A percentile compares a stretch with the other conserved stretches of the same genome.
Conservation (phyloP, 2,888 invertebrate species). For the Vesta saturnalis region DNA sequence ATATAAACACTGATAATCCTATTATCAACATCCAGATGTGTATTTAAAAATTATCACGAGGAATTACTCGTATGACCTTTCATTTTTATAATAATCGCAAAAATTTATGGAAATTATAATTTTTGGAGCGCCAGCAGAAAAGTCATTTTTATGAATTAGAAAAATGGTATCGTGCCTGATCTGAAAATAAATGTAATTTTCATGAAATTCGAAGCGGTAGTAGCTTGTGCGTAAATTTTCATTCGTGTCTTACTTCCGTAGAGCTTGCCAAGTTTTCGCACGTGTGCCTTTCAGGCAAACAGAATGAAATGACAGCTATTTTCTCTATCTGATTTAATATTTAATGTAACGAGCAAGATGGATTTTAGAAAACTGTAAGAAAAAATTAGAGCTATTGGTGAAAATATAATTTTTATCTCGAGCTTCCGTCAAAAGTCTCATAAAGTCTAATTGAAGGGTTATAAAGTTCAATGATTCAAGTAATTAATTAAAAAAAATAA, state of each 20-base stretch:
- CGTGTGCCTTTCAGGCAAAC: constrained; percentile 41
- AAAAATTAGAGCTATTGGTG: no score
- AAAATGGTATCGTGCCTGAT: background rate
- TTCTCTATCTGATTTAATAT: constrained; percentile 41
- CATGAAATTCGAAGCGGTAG: constrained; percentile 22
- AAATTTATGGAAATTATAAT: no score
- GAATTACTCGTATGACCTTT: constrained; percentile 1
- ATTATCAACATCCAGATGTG: background rate
- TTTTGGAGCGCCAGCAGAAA: background rate
- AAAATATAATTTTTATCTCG: no score
- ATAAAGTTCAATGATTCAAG: background rate
- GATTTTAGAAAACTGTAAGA: background rate
- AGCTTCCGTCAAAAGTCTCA: no score
- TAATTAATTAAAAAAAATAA: background rate
- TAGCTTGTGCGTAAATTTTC: constrained; percentile 25
- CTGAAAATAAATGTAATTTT: constrained; percentile 20
- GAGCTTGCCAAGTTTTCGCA: constrained; percentile 47
- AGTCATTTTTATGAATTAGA: background rate
- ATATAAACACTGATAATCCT: background rate
- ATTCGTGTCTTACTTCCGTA: constrained; percentile 22
- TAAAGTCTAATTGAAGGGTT: background rate
- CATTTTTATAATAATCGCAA: background rate
- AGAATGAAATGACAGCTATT: constrained; percentile 40
- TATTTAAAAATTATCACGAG: background rate
- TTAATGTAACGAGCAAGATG: constrained; percentile 40